Conservation (phyloP, 2,113 vertebrate genomes). For the Scopus umbretta region DNA sequence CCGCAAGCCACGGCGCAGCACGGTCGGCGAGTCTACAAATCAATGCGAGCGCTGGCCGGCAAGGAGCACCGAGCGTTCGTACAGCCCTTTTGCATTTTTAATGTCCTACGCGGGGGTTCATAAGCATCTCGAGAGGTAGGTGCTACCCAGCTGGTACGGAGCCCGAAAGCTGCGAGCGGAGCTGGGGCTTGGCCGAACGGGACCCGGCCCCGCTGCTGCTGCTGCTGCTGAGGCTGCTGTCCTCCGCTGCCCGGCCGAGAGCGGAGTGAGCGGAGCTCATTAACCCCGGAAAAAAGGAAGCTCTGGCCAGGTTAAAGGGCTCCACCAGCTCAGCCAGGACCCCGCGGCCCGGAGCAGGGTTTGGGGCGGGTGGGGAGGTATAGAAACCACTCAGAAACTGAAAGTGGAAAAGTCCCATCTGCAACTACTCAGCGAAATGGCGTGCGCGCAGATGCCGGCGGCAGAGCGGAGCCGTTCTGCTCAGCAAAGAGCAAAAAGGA, state of each 20-base stretch:
- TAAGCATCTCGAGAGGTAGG: not conserved
- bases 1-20: not conserved
- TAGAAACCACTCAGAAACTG: not conserved
- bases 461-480: not conserved
- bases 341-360: not conserved
- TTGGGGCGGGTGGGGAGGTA: no score
- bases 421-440: accelerated
- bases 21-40: not conserved
- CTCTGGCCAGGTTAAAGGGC: not conserved
- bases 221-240: no score
- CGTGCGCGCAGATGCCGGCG: accelerated
- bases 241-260: not conserved
- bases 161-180: no score
- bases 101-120: not conserved
- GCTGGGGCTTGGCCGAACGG: no score
- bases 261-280: not conserved
- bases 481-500: no score
- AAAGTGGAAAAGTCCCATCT: not conserved
- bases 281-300: no score
- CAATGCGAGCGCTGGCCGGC: accelerated
- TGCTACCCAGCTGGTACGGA: not conserved
- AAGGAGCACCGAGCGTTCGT: not conserved
- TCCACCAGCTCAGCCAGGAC: not conserved
- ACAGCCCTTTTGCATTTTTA: not conserved
- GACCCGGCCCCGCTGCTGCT: not conserved